A percentile compares a stretch with the other conserved stretches of the same genome.
Evolutionary conservation across 2,888 invertebrate genomes (phyloP).

Genomic region (Dasypolia templi): DNA sequence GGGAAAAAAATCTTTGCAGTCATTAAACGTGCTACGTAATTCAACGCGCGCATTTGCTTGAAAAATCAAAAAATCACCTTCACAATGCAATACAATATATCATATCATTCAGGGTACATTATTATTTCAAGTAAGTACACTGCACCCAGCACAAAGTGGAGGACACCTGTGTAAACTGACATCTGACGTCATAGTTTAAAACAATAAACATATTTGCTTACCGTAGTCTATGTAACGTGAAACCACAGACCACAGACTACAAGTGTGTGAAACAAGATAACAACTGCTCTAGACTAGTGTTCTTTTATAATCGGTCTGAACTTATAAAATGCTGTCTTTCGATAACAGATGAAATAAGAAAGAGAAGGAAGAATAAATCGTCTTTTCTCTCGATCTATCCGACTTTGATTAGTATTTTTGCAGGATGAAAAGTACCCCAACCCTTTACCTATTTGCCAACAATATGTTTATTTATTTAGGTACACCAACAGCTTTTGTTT

Average conservation of each 20-base stretch:
- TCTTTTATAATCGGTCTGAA: neutral
- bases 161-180: constrained; percentile 58
- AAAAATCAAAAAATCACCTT: constrained; percentile 1
- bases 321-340: too few species aligned
- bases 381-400: neutral
- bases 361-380: neutral
- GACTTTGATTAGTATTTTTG: neutral
- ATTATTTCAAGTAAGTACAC: constrained; percentile 11
- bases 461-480: too few species aligned
- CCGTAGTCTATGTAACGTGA: neutral
- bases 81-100: neutral
- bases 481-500: too few species aligned
- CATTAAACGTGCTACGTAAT: neutral
- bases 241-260: constrained; percentile 1
- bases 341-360: neutral
- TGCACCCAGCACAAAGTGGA: constrained; percentile 2
- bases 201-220: constrained; percentile 40
- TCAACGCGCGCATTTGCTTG: neutral
- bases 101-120: constrained; percentile 4
- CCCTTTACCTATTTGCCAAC: neutral
- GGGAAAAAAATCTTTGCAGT: neutral
- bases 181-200: constrained; percentile 43
- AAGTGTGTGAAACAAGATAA: constrained; percentile 8
- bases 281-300: constrained; percentile 6
- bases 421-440: neutral